Evolutionary conservation across 2,797 vertebrate species (phyloP).

Genomic region (Poliocrania exsul): DNA sequence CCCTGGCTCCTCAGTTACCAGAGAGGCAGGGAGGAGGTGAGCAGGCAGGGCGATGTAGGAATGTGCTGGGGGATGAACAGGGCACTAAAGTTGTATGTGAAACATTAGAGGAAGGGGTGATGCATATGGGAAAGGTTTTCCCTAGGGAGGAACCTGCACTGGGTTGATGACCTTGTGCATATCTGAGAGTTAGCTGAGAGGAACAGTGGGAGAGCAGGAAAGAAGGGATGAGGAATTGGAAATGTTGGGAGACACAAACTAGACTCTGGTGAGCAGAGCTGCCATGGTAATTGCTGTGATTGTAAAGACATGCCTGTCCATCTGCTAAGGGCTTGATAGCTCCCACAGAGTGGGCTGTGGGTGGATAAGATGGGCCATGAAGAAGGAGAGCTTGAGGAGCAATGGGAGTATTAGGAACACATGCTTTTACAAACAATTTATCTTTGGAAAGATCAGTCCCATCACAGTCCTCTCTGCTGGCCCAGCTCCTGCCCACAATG

Average conservation of each 20-base stretch:
- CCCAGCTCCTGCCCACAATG: background rate
- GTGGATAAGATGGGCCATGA: background rate
- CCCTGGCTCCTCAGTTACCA: background rate
- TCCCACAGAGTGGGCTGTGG: background rate
- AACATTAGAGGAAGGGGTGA: background rate
- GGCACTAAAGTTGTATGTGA: background rate
- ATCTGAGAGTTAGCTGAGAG: background rate
- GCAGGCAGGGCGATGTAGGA: accelerated
- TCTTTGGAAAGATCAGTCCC: background rate
- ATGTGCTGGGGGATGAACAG: accelerated
- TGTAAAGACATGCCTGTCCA: background rate
- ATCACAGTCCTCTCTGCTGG: background rate
- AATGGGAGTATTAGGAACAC: background rate
- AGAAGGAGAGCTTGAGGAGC: background rate
- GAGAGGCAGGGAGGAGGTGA: background rate
- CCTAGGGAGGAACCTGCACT: background rate
- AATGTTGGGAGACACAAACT: background rate
- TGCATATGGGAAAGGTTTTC: background rate
- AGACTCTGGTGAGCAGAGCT: background rate
- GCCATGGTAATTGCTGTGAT: background rate
- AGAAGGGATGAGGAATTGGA: background rate
- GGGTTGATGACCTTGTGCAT: background rate
- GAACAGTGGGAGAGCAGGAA: background rate
- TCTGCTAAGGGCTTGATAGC: background rate
- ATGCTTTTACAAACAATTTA: background rate